Evolutionary conservation across 2,888 invertebrate genomes (phyloP), one percentile per base, ranked within the genome.

Genomic region (Hypselothyrea guttata): DNA sequence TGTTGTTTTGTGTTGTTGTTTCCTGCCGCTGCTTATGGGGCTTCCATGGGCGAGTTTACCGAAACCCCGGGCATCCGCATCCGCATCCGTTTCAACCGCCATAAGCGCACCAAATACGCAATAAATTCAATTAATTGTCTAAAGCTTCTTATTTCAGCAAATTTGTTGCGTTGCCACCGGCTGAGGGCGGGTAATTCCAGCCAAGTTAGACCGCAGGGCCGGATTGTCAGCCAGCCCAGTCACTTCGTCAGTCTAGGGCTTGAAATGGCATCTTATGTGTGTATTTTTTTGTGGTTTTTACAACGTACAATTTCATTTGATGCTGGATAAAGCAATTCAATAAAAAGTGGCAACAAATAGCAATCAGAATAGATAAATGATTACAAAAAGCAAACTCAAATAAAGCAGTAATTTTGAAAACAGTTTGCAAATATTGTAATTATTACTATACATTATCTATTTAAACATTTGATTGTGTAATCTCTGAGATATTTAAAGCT

Each of bases 51-150:
- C 37, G 52, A 15, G 49, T 71, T 60, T 66, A 52, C 75, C 54
- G 41, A 18, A 13, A n/a, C 13, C 11, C 3, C 11, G 9, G 5
- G 7, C 30, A 9, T 15, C n/a, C 31, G 15, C 38, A 15, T 16
- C n/a, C 1, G 2, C 16, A n/a, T 15, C 16, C 16, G 1, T n/a
- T 37, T 13, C 7, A 52, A 54, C 60, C 48, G 41, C 53, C 45
- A 47, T 54, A 54, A 75, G 57, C 57, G 68, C 66, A 61, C 52
- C 44, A 61, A 71, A 75, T 72, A 76, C 74, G 74, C 74, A 78
- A 79, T 75, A 75, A 81, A 81, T 81, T 76, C 82, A 75, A 75
- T 75, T 76, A 75, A 75, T 81, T 81, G 77, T 65, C 70, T 58
- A 63, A 81, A 77, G 67, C 71, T 63, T 70, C 75, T 82, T 74